phyloP scores from a whole-genome alignment of 2,888 invertebrate species.

The Cetonia aurata region DNA sequence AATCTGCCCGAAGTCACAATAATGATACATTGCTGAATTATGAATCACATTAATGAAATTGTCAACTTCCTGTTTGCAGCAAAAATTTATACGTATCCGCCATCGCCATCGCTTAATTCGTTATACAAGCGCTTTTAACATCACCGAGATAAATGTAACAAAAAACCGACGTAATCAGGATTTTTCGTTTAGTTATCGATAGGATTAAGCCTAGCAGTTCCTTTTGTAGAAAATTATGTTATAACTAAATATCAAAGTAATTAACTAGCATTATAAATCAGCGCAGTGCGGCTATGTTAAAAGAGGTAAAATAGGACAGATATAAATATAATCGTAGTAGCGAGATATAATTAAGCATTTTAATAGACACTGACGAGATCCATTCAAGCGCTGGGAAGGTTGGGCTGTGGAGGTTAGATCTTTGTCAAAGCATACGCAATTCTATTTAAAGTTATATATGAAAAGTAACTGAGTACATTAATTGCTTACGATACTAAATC shows the following conservation, averaged over 20 bases:
- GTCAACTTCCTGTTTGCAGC: conserved; percentile 30
- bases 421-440: conserved; percentile 43
- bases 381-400: conserved; percentile 52
- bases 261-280: conserved; percentile 20
- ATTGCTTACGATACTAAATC: background rate
- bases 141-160: background rate
- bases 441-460: conserved; percentile 13
- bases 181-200: conserved; percentile 5
- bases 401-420: conserved; percentile 51
- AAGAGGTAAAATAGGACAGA: conserved; percentile 25
- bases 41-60: conserved; percentile 33
- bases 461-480: background rate
- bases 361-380: conserved; percentile 49
- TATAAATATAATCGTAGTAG: conserved; percentile 17
- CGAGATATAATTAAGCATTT: conserved; percentile 49
- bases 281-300: background rate
- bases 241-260: conserved; percentile 22
- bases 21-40: conserved; percentile 28
- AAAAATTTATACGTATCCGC: conserved; percentile 11
- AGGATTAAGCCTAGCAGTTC: conserved; percentile 1
- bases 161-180: conserved; percentile 11
- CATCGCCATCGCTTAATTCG: conserved; percentile 20
- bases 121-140: background rate
- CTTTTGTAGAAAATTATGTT: conserved; percentile 3
- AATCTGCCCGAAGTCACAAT: background rate